Evolutionary conservation across 2,797 vertebrate genomes (phyloP), one percentile per base, ranked within the genome.

Genomic region (Aratinga solstitialis): DNA sequence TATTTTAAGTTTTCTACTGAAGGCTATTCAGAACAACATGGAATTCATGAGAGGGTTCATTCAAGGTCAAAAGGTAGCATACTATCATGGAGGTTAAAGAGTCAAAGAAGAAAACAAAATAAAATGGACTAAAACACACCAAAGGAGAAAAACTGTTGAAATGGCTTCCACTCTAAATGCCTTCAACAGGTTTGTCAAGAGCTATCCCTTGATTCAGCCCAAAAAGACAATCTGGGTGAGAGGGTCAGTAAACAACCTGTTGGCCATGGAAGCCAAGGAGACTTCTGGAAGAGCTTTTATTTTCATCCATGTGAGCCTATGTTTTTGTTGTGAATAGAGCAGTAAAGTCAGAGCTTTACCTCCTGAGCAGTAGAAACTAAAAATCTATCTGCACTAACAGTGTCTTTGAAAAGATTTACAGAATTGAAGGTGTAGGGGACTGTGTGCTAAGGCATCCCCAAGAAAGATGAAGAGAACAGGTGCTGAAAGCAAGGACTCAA

Each of bases 381-480:
- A 79, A 84, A 38, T n/a, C 27, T 27, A 81, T 30, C 38, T 50
- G 17, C 6, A 50, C 32, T 15, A 62, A 63, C 16, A 45, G 15
- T 11, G 36, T 53, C 67, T 68, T 79, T 51, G 40, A n/a, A 73
- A 90, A 73, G 2, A 51, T 27, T 38, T 34, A 51, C 11, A 84
- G 62, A 75, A 77, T 43, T 81, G 71, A 54, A 54, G 7, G 23
- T 45, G 13, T 21, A 77, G 20, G 34, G 40, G 16, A 78, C 50
- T 2, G 15, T 5, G 5, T 30, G 50, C 36, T n/a, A 13, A 71
- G 75, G 32, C 0, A 0, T 27, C 7, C 7, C 9, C 42, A 50
- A 47, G 34, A 59, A 90, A 47, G 9, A 42, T 7, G 13, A 53
- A 45, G 43, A 54, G 62, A 69, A 48, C 14, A 7, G 1, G 4